Conservation (phyloP, 2,113 vertebrate genomes). For the Corythaixoides concolor region DNA sequence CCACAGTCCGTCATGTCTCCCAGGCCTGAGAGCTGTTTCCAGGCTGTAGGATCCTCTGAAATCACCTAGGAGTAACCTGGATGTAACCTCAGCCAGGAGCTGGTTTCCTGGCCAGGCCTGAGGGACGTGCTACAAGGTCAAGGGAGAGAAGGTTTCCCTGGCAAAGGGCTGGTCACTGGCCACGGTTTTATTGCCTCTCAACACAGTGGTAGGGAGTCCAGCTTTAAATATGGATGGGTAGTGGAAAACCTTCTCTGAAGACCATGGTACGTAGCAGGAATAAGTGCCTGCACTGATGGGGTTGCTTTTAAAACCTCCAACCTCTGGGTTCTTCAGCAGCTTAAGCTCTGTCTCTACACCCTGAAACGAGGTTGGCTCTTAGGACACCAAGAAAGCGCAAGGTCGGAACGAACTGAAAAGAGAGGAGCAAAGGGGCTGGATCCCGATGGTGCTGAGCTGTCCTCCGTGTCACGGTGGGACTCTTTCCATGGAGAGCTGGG, state of each 20-base stretch:
- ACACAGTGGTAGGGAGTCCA: background rate
- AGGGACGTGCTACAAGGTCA: background rate
- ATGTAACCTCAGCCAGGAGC: too few species aligned
- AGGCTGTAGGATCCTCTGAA: background rate
- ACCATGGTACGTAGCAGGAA: background rate
- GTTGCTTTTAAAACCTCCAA: background rate
- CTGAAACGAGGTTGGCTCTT: background rate
- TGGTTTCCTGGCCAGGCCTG: background rate
- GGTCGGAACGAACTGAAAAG: background rate
- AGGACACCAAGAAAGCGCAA: fast-evolving
- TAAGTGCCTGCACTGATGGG: background rate
- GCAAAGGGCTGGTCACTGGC: background rate
- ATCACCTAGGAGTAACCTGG: background rate
- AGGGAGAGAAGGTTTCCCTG: background rate
- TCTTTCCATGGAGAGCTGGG: background rate
- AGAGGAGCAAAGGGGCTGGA: background rate
- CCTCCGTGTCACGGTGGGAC: background rate
- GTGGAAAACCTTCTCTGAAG: background rate
- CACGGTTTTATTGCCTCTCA: background rate
- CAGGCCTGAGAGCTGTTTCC: background rate
- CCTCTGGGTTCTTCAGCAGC: background rate
- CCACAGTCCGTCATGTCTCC: background rate
- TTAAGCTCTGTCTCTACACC: background rate
- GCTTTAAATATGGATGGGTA: background rate
- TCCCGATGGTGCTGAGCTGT: background rate